Conservation (phyloP, 2,797 vertebrate genomes). For the Pangasius djambal region DNA sequence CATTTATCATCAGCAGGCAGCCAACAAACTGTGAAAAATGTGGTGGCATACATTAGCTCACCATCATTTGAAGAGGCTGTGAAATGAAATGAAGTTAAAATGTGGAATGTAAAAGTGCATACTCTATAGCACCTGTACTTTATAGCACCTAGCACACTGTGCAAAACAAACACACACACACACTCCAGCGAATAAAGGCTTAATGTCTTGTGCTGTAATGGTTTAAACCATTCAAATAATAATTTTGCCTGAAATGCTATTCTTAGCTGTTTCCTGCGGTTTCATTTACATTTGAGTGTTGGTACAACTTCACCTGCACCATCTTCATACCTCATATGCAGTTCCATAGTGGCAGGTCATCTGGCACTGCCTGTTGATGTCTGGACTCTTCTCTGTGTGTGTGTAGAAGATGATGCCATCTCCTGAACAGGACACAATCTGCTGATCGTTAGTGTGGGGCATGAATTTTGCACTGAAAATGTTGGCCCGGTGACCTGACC, state of each 20-base stretch:
- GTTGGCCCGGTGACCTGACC: slow-evolving; percentile 95
- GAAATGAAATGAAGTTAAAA: background rate
- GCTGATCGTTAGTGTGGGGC: slow-evolving; percentile 93
- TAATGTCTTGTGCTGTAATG: background rate
- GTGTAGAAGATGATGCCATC: slow-evolving; percentile 98
- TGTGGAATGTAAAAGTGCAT: background rate
- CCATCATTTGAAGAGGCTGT: background rate
- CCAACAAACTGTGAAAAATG: background rate
- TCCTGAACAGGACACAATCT: slow-evolving; percentile 97
- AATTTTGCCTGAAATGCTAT: background rate
- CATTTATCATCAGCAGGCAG: background rate
- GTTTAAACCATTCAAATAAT: background rate
- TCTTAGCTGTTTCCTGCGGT: background rate
- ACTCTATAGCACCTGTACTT: background rate
- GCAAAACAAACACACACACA: background rate
- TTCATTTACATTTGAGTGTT: background rate
- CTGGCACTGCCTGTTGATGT: slow-evolving; percentile 94
- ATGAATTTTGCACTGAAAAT: slow-evolving; percentile 99
- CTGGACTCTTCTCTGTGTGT: slow-evolving; percentile 90
- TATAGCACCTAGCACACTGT: background rate
- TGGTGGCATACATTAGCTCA: too few relatives aligned
- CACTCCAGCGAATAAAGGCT: background rate
- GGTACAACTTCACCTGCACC: background rate
- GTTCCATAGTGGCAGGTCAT: slow-evolving; percentile 98
- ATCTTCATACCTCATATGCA: slow-evolving; percentile 89